These are phyloP conservation scores for Emydura subglobosa DNA, from an alignment of 2,113 vertebrate species.

Conservation along the genomic window DNA sequence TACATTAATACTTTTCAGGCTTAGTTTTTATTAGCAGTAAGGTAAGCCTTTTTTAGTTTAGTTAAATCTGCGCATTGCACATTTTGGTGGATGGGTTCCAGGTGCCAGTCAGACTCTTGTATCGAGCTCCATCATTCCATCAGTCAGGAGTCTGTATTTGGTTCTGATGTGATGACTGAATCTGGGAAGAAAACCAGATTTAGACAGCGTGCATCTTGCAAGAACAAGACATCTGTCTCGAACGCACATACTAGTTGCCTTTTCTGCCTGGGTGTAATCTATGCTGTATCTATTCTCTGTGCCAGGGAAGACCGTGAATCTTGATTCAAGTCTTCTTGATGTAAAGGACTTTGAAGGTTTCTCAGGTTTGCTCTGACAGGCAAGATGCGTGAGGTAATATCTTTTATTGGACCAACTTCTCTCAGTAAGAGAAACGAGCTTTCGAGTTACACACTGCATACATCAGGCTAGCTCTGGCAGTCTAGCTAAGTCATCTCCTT, in stretches of 20 bases:
- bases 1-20: fast-evolving
- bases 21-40: not conserved
- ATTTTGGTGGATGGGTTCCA: slow-evolving; percentile 31
- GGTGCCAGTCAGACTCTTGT: slow-evolving; percentile 47
- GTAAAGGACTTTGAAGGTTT: slow-evolving; percentile 21
- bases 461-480: not conserved
- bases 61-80: not conserved
- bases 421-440: not conserved
- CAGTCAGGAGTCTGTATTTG: slow-evolving; percentile 30
- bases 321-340: slow-evolving; percentile 53
- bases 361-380: not conserved
- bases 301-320: slow-evolving; percentile 38
- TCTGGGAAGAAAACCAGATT: slow-evolving; percentile 57
- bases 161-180: slow-evolving; percentile 53
- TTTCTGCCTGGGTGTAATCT: slow-evolving; percentile 29
- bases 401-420: not conserved
- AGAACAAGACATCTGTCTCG: slow-evolving; percentile 43
- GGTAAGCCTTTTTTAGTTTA: not conserved
- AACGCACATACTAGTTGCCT: slow-evolving; percentile 40
- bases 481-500: not conserved
- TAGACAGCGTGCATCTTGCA: slow-evolving; percentile 36
- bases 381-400: not conserved
- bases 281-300: slow-evolving; percentile 33
- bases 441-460: not conserved
- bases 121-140: slow-evolving; percentile 50